Percentiles rank a stretch among this genome's conserved stretches.
phyloP scores from a whole-genome alignment of 2,113 vertebrate species.

The Sminthopsis crassicaudata region DNA sequence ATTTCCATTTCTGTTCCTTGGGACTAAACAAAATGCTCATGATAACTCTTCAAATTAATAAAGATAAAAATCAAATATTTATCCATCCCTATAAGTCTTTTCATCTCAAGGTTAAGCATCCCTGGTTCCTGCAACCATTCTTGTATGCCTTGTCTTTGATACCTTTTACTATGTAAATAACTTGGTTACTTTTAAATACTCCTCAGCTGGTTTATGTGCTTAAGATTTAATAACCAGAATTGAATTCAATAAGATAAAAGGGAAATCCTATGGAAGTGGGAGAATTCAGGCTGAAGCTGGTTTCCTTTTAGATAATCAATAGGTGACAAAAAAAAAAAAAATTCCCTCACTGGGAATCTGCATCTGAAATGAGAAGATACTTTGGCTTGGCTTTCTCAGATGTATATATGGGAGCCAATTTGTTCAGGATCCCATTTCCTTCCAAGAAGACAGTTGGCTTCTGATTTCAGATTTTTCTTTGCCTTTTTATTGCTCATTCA shows the following conservation, averaged over 20 bases:
- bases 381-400: background rate
- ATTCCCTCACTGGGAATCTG: background rate
- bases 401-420: background rate
- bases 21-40: background rate
- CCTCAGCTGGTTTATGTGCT: background rate
- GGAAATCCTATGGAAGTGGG: background rate
- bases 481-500: background rate
- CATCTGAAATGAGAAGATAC: background rate
- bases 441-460: background rate
- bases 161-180: background rate
- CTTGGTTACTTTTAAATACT: background rate
- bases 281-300: background rate
- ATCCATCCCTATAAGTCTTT: background rate
- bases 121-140: background rate
- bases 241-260: background rate
- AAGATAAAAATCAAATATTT: background rate
- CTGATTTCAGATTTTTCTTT: background rate
- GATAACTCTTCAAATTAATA: background rate
- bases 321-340: background rate
- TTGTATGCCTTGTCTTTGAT: background rate
- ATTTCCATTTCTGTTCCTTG: background rate
- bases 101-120: background rate
- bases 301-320: background rate
- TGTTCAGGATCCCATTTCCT: constrained; percentile 2
- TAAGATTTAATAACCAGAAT: background rate